phyloP scores from a whole-genome alignment of 2,888 invertebrate genomes.

The Trissolcus japonicus region DNA sequence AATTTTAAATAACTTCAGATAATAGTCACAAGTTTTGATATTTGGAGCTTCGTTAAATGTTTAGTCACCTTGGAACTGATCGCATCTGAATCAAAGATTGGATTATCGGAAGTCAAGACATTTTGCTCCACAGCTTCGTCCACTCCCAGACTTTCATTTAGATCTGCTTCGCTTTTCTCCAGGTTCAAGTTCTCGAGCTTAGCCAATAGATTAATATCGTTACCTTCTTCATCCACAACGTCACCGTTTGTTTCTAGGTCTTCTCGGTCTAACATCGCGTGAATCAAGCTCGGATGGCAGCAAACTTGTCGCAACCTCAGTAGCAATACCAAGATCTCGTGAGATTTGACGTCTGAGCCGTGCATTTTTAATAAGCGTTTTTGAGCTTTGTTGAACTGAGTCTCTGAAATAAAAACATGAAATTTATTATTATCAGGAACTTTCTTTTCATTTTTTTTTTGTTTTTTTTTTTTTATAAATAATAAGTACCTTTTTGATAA shows the following conservation, averaged over 20 bases:
- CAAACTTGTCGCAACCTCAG: constrained; percentile 92
- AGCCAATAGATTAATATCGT: constrained; percentile 55
- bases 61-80: constrained; percentile 80
- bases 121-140: constrained; percentile 80
- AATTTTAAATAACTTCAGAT: background rate
- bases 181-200: constrained; percentile 60
- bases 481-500: constrained; percentile 3
- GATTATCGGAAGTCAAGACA: constrained; percentile 83
- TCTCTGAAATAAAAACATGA: constrained; percentile 47
- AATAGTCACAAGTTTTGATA: background rate
- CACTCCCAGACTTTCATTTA: constrained; percentile 75
- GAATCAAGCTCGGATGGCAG: constrained; percentile 91
- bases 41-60: background rate
- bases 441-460: background rate
- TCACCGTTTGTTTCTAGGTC: constrained; percentile 73
- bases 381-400: constrained; percentile 72
- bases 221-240: constrained; percentile 48
- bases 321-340: constrained; percentile 87
- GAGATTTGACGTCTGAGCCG: constrained; percentile 76
- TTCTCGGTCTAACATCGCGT: constrained; percentile 78
- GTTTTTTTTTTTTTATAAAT: background rate
- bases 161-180: constrained; percentile 31
- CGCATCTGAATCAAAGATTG: constrained; percentile 81
- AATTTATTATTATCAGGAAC: background rate
- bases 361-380: constrained; percentile 67